Base-by-base conservation (phyloP, 2,113 vertebrate genomes). In the Stigmatopora argus region DNA sequence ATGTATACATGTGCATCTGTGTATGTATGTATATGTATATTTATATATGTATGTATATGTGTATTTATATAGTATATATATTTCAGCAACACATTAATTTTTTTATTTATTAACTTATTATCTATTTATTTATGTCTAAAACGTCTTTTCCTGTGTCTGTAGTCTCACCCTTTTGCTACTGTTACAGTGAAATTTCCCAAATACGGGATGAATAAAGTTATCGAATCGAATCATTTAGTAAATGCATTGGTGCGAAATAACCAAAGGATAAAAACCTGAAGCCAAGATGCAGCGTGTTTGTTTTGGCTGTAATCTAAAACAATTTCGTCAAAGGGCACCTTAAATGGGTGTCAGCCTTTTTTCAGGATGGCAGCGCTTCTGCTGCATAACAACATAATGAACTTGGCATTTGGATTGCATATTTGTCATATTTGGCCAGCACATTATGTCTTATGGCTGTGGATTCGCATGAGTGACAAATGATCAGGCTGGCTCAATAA, bases 381-480 rank as follows among this genome's bases (percentile, higher is more conserved):
- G 62, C 44, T 21, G 52, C 60, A 62, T 21, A 62, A 61, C 47
- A 56, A 51, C 53, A 62, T 74, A 64, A 77, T 69, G 44, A 72
- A 66, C 35, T 57, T 80, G 69, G 58, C 72, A 72, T 83, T 77
- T 76, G 41, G 41, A 60, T 44, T 41, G 58, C 38, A 19, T 23
- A 45, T 61, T 61, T 61, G 41, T 45, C 59, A 61, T 45, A 23
- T 61, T 60, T 60, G 35, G 35, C 58, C 23, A 23, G n/a, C 58
- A n/a, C 58, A 41, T 34, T 10, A 2, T 60, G 35, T 35, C 58
- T 41, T 41, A 60, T 44, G 41, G 23, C 41, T 45, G 34, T 61
- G 38, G 59, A 67, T 74, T 73, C 62, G 66, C 70, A 15, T 71
- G 48, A 71, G 48, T 75, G 44, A 73, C 64, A 73, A 66, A 79